phyloP scores from a whole-genome alignment of 2,797 vertebrate species.

The Paratrypauchen microcephalus region DNA sequence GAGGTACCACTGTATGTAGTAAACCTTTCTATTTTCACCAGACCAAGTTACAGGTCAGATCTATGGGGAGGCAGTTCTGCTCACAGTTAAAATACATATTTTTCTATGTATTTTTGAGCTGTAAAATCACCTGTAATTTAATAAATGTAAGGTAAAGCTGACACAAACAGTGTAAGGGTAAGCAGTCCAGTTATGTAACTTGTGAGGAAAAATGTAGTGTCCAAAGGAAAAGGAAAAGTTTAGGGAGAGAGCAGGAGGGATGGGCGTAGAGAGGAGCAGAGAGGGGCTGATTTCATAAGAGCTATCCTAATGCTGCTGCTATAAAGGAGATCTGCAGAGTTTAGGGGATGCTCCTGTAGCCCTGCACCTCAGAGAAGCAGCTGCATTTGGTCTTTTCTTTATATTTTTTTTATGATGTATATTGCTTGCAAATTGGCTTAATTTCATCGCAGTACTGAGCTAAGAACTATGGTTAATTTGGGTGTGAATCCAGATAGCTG shows the following conservation, averaged over 20 bases:
- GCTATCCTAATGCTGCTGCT: constrained; percentile 26
- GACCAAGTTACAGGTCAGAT: too few species aligned
- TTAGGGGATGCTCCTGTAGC: constrained; percentile 3
- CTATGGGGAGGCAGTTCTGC: too few species aligned
- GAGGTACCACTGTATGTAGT: too few species aligned
- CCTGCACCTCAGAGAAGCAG: constrained; percentile 17
- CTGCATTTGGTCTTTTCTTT: not conserved
- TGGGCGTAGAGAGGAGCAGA: constrained; percentile 22
- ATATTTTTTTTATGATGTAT: not conserved
- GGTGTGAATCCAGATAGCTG: not conserved
- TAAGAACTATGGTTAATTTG: not conserved
- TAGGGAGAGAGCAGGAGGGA: constrained; percentile 23
- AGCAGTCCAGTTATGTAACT: constrained; percentile 4
- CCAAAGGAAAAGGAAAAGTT: not conserved
- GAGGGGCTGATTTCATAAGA: constrained; percentile 37
- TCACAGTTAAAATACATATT: too few species aligned
- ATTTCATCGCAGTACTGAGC: not conserved
- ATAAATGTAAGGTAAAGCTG: too few species aligned
- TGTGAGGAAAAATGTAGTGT: constrained; percentile 16
- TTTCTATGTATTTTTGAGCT: too few species aligned
- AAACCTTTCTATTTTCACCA: too few species aligned
- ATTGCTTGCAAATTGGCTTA: not conserved
- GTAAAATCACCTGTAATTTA: too few species aligned
- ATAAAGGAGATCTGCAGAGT: constrained; percentile 27
- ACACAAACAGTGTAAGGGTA: not conserved